Percentiles rank a stretch among this genome's conserved stretches.
phyloP scores from a whole-genome alignment of 2,113 vertebrate species.

The Strix uralensis region DNA sequence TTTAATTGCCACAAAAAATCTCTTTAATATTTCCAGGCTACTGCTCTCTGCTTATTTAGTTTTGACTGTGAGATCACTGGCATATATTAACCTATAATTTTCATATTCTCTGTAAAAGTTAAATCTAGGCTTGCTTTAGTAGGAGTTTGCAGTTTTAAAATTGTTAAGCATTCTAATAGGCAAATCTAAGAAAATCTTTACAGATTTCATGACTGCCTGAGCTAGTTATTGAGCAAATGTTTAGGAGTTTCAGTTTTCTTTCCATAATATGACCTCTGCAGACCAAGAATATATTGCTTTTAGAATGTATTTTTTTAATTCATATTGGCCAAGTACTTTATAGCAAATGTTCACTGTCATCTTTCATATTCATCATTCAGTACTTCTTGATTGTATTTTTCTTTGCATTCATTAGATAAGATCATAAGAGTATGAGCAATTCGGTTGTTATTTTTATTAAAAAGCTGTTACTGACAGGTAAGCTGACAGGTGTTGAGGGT shows the following conservation, averaged over 20 bases:
- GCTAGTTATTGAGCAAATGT: background rate
- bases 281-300: background rate
- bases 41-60: background rate
- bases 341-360: fast-evolving
- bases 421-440: fast-evolving
- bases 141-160: background rate
- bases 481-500: background rate
- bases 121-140: background rate
- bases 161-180: background rate
- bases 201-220: background rate
- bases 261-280: background rate
- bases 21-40: background rate
- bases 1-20: background rate
- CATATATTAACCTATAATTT: background rate
- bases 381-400: background rate
- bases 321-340: background rate
- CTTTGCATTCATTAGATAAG: background rate
- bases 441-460: background rate
- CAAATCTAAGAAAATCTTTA: background rate
- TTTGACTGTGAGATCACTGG: background rate
- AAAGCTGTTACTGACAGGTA: background rate
- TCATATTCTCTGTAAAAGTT: background rate
- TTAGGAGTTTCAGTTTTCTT: background rate
- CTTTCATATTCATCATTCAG: background rate
- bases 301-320: background rate